Percentiles rank a stretch among this genome's conserved stretches.
Conservation (phyloP, 1,140 invertebrate species). For the Leptinotarsa undecemlineata region DNA sequence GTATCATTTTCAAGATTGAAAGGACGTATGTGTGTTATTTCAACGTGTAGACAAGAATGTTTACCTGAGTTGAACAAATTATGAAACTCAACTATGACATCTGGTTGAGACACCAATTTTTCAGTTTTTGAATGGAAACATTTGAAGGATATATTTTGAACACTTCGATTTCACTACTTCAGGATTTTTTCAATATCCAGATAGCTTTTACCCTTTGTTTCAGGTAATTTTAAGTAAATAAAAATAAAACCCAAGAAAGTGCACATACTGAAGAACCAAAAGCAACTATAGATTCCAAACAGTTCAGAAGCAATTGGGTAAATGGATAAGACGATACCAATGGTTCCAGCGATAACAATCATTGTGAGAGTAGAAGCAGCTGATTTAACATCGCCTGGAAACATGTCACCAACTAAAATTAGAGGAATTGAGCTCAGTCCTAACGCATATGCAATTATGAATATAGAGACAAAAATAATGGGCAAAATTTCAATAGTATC, state of each 20-base stretch:
- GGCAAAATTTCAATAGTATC: not conserved
- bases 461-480: not conserved
- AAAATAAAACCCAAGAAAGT: not conserved
- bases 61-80: too few species aligned
- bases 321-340: not conserved
- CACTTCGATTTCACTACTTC: not conserved
- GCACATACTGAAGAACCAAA: not conserved
- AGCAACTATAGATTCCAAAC: not conserved
- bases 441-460: constrained; percentile 3
- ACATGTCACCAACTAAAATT: not conserved
- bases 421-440: not conserved
- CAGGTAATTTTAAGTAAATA: not conserved
- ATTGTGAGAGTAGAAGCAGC: not conserved
- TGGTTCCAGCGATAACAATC: not conserved
- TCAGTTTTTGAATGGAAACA: too few species aligned
- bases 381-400: constrained; percentile 1
- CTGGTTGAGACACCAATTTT: too few species aligned
- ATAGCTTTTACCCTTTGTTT: not conserved
- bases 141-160: too few species aligned
- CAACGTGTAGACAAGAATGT: too few species aligned
- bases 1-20: too few species aligned
- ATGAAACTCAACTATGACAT: too few species aligned
- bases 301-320: not conserved
- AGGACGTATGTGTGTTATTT: too few species aligned
- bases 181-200: not conserved